Evolutionary conservation across 2,888 invertebrate species (phyloP), one percentile per base, ranked within the genome.

Genomic region (Acrobasis consociella): DNA sequence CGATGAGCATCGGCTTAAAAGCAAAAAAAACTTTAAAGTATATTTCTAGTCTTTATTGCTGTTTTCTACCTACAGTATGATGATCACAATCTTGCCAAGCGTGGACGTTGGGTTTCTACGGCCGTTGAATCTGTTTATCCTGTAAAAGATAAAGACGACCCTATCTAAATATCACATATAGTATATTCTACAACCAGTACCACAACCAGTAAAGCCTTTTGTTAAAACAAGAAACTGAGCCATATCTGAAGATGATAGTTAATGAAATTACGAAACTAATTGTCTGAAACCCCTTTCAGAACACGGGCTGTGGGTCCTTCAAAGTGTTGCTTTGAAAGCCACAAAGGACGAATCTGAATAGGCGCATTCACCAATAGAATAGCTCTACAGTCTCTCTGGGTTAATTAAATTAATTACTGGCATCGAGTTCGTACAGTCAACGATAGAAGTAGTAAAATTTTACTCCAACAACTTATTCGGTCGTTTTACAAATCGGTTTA

Each of bases 401-500:
- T 49, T 62, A 62, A 62, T 62, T 62, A 55, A 55, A 49, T 62
- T 62, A 55, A 62, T 62, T 62, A 62, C 37, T 49, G 31, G 31
- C 15, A 55, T 55, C 55, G 52, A 50, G 60, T 42, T 17, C 16
- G 62, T 37, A 46, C 15, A 13, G 16, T 50, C 16, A 39, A 15
- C 55, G 37, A 38, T 31, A 38, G 15, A 53, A 38, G 31, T 31
- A 31, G 31, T 5, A 7, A 31, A 7, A 22, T 22, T 22, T 22
- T 22, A 22, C 3, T 22, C 22, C 3, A 22, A 22, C 22, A 22
- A 22, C 22, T 22, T 22, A 22, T 22, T 3, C 22, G 3, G 22
- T 22, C 22, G 22, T 22, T 22, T 22, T 22, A 22, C 22, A 1
- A 22, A 22, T 22, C 3, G 22, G 22, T 22, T n/a, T n/a, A n/a